Evolutionary conservation across 1,140 invertebrate species (phyloP).

Genomic region (Conopomorpha cramerella): DNA sequence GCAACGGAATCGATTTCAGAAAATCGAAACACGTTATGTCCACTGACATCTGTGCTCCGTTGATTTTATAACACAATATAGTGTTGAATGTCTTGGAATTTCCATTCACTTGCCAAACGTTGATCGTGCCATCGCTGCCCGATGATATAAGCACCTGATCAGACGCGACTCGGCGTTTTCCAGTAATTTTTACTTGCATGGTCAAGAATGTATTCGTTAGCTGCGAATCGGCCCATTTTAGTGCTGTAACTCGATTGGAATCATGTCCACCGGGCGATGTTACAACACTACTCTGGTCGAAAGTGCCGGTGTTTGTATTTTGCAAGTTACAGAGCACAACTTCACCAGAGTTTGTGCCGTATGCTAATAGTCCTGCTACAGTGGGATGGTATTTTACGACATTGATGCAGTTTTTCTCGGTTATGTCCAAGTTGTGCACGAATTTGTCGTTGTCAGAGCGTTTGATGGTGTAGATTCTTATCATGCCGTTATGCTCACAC

Average conservation of each 20-base stretch:
- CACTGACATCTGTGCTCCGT: slow-evolving; percentile 10
- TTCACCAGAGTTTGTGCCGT: slow-evolving; percentile 34
- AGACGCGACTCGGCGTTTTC: slow-evolving; percentile 25
- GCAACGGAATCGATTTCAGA: slow-evolving; percentile 21
- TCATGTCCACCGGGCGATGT: slow-evolving; percentile 28
- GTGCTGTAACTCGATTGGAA: slow-evolving; percentile 17
- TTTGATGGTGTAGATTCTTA: slow-evolving; percentile 28
- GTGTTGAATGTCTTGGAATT: slow-evolving; percentile 25
- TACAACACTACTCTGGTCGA: slow-evolving; percentile 19
- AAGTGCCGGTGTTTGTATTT: slow-evolving; percentile 8
- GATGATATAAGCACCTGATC: slow-evolving; percentile 35
- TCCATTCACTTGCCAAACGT: slow-evolving; percentile 34
- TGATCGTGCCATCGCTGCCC: slow-evolving; percentile 28
- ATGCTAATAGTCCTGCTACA: slow-evolving; percentile 29
- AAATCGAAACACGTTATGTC: slow-evolving; percentile 42
- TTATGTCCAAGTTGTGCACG: slow-evolving; percentile 23
- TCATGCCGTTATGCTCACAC: slow-evolving; percentile 31
- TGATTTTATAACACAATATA: slow-evolving; percentile 23
- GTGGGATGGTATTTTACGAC: slow-evolving; percentile 34
- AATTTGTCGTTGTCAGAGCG: slow-evolving; percentile 23
- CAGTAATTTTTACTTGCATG: slow-evolving; percentile 30
- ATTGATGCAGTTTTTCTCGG: slow-evolving; percentile 34
- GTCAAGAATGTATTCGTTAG: slow-evolving; percentile 24
- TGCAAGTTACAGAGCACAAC: slow-evolving; percentile 31
- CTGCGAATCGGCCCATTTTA: slow-evolving; percentile 31